phyloP scores from a whole-genome alignment of 2,113 vertebrate genomes.

The Globicephala melas region DNA sequence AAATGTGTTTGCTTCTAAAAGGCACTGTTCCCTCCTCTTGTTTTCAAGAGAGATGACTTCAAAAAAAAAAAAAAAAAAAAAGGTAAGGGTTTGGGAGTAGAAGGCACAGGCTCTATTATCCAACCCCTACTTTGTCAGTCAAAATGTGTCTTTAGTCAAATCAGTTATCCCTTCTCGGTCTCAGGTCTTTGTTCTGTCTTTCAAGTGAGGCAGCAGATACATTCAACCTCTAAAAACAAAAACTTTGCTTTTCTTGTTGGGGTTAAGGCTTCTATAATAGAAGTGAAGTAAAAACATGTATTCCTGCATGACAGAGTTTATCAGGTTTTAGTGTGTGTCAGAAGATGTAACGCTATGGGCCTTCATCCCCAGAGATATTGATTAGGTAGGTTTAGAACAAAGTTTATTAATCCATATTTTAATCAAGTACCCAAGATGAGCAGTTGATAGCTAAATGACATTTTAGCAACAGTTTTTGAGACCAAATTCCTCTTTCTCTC shows the following conservation, averaged over 20 bases:
- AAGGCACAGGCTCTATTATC: neutral
- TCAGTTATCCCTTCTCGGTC: neutral
- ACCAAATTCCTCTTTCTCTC: neutral
- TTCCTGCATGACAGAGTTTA: neutral
- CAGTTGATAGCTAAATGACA: neutral
- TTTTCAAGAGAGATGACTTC: neutral
- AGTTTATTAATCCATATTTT: neutral
- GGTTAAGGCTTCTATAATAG: neutral
- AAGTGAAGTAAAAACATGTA: neutral
- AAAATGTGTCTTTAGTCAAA: neutral
- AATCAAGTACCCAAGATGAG: neutral
- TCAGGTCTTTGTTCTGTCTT: neutral
- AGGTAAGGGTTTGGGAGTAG: neutral
- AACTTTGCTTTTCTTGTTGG: neutral
- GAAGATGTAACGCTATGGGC: neutral
- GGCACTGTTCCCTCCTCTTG: neutral
- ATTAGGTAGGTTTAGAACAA: neutral
- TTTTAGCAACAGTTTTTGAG: neutral
- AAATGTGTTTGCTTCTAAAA: slow-evolving; percentile 23
- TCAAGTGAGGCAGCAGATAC: neutral
- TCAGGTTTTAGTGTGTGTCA: neutral
- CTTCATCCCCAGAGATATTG: neutral
- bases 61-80: neutral
- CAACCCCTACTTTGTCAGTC: neutral
- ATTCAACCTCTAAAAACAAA: neutral